A percentile compares a stretch with the other conserved stretches of the same genome.
Evolutionary conservation across 2,113 vertebrate genomes (phyloP).

Genomic region (Prolemur simus): DNA sequence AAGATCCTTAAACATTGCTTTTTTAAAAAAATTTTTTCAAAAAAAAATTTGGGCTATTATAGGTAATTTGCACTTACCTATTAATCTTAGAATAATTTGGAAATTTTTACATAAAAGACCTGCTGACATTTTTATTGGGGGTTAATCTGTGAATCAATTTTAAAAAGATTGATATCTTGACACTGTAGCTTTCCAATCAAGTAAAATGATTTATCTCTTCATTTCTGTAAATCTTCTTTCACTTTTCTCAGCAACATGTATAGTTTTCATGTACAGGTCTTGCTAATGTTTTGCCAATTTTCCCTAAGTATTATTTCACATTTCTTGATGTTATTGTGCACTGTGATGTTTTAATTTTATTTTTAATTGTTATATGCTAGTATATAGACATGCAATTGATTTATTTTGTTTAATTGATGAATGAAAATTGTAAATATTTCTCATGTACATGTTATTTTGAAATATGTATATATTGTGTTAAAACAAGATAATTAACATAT

Average conservation of each 20-base stretch:
- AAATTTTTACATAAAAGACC: neutral
- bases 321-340: neutral
- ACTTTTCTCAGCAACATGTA: neutral
- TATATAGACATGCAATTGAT: too few relatives aligned
- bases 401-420: too few relatives aligned
- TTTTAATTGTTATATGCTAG: neutral
- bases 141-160: neutral
- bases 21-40: neutral
- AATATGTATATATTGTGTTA: neutral
- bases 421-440: too few relatives aligned
- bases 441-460: too few relatives aligned
- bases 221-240: neutral
- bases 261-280: neutral
- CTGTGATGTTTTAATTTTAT: neutral
- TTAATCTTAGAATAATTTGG: constrained; percentile 11
- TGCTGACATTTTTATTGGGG: neutral
- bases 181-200: neutral
- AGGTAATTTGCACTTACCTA: neutral
- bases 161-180: neutral
- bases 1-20: neutral
- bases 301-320: neutral
- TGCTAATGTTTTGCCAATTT: neutral
- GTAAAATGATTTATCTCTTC: neutral
- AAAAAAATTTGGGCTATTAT: neutral
- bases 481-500: neutral